Percentiles rank a stretch among this genome's conserved stretches.
Conservation (phyloP, 30 jellyfish, hydroid and myxozoan genomes). For the Euphysa ruthae region DNA sequence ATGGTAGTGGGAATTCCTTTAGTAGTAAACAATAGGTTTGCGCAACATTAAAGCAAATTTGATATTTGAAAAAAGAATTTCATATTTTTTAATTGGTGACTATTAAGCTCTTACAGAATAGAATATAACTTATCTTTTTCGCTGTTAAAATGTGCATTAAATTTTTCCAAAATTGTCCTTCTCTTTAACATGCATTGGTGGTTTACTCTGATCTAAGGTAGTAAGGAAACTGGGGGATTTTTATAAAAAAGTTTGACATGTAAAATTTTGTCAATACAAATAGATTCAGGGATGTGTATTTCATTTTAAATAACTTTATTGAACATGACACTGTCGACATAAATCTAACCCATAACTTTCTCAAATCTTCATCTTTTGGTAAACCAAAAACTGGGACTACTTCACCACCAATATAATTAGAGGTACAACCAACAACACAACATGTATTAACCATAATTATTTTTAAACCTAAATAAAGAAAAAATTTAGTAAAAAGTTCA, state of each 20-base stretch:
- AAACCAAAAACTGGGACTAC: constrained; percentile 5
- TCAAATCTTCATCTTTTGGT: constrained; percentile 4
- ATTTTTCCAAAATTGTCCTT: not conserved
- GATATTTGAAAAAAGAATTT: not conserved
- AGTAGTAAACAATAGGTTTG: not conserved
- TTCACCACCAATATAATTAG: not conserved
- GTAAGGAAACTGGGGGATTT: constrained; percentile 3
- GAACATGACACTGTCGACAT: not conserved
- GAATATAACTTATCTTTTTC: not conserved
- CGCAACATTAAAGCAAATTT: not conserved
- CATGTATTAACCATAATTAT: not conserved
- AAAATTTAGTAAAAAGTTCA: no score
- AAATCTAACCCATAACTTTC: no score
- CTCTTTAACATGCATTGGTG: not conserved
- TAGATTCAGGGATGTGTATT: not conserved
- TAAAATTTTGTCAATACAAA: not conserved
- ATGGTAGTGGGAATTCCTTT: constrained; percentile 7
- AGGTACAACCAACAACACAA: constrained; percentile 8
- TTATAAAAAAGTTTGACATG: not conserved
- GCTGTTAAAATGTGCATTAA: not conserved
- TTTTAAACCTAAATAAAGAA: not conserved
- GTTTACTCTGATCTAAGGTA: not conserved
- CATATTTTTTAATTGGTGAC: constrained; percentile 2
- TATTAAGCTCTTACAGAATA: not conserved
- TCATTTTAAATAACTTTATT: not conserved